Conservation (phyloP, 2,888 invertebrate genomes). For the Exocentrus adspersus region DNA sequence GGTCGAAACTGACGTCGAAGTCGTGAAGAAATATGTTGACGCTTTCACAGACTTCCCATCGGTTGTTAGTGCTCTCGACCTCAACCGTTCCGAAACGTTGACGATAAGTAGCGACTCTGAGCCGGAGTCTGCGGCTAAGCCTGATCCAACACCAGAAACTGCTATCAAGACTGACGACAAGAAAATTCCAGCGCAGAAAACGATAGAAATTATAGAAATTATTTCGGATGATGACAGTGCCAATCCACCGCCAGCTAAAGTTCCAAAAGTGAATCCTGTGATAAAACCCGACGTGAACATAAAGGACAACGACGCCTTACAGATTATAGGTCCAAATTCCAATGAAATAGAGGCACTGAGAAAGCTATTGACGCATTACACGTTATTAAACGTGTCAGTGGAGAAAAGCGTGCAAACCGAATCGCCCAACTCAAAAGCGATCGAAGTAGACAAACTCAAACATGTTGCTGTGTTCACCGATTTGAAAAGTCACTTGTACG, state of each 20-base stretch:
- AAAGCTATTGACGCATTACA: conserved; percentile 26
- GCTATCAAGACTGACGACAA: neutral
- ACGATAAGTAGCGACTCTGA: neutral
- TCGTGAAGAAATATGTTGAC: neutral
- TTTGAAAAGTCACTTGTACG: conserved; percentile 37
- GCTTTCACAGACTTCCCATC: neutral
- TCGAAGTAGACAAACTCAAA: conserved; percentile 27
- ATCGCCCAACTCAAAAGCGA: conserved; percentile 32
- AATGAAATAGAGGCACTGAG: conserved; percentile 38
- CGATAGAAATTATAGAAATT: conserved; percentile 24
- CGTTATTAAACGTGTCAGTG: neutral
- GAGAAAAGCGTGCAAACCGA: conserved; percentile 33
- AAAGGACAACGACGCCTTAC: conserved; percentile 31
- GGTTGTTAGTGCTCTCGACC: neutral
- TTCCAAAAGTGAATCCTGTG: conserved; percentile 21
- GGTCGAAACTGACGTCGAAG: neutral
- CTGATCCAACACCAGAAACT: no score
- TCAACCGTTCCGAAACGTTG: neutral
- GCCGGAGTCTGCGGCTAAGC: neutral
- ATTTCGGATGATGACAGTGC: conserved; percentile 36
- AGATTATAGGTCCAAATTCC: conserved; percentile 24
- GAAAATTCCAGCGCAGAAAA: no score
- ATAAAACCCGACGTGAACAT: conserved; percentile 38
- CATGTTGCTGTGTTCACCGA: conserved; percentile 36
- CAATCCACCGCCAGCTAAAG: neutral